Base-by-base conservation (phyloP, 2,888 invertebrate species). In the Meta bourneti region DNA sequence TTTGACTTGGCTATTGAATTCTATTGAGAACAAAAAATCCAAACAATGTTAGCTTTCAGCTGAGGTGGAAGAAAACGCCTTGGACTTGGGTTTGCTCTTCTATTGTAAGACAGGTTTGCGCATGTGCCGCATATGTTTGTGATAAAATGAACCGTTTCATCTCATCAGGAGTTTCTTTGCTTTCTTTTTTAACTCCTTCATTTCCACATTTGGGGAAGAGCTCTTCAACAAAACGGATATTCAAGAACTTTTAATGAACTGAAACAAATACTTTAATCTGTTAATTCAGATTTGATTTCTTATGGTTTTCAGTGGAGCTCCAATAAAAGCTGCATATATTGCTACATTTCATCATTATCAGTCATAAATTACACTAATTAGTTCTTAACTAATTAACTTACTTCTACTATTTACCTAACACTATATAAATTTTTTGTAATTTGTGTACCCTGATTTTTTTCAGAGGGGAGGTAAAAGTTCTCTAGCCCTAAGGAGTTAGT, bases 31-130 rank as follows among this genome's bases (percentile, higher is more conserved):
- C 52, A 51, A 71, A 78, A 80, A 80, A 54, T 70, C 34, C 16
- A 72, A 87, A 87, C 87, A 87, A 54, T 87, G 87, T 78, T 87
- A 34, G 51, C 52, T 84, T 78, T 48, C 8, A 48, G 61, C 54
- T 54, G 7, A 13, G n/a, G 69, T 54, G 48, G 51, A n/a, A 82
- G 19, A 9, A 9, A 11, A 11, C 16, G 61, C 61, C 61, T 61
- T 61, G 61, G 11, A 5, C 8, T 61, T 4, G 61, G 16, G 34
- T 34, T 34, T 34, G 34, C 34, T 34, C 34, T 61, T 61, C 13
- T 9, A 9, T 61, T 61, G 61, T 61, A 16, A 61, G 61, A 16
- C 16, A 16, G 61, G 61, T 61, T 61, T 61, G 61, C 5, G 61
- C 13, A 61, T 16, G 7, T 11, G 16, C 16, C 11, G 7, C 13